Evolutionary conservation across 2,113 vertebrate species (phyloP).

Genomic region (Felis chaus): DNA sequence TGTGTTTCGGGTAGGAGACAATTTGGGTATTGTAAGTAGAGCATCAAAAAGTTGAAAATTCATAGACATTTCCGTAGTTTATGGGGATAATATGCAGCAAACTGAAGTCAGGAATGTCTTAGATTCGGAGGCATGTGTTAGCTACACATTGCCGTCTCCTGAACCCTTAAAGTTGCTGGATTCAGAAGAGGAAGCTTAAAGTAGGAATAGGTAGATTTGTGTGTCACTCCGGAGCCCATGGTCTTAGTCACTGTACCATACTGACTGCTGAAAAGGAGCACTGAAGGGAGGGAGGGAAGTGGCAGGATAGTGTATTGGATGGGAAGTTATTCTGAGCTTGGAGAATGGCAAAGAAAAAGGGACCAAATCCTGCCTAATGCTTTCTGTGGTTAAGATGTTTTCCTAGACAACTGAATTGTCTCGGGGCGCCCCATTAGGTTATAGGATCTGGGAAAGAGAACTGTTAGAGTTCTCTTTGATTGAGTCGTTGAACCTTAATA

Average conservation of each 20-base stretch:
- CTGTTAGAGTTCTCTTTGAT: neutral
- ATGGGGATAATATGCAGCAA: neutral
- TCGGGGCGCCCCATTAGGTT: neutral
- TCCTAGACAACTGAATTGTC: neutral
- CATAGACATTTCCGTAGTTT: neutral
- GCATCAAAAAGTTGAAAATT: slow-evolving; percentile 17
- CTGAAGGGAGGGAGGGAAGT: neutral
- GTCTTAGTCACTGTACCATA: neutral
- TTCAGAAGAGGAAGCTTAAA: neutral
- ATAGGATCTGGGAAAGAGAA: neutral
- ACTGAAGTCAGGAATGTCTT: neutral
- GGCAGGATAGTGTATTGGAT: neutral
- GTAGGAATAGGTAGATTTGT: neutral
- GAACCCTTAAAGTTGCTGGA: neutral
- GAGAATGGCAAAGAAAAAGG: neutral
- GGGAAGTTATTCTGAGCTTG: slow-evolving; percentile 18
- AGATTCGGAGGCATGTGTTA: neutral
- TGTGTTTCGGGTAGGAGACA: neutral
- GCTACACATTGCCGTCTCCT: neutral
- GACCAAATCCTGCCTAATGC: neutral
- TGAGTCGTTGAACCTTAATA: neutral
- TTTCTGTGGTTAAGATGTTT: slow-evolving; percentile 29
- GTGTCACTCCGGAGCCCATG: neutral
- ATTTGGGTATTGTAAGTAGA: neutral
- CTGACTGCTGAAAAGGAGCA: neutral